A percentile compares a stretch with the other conserved stretches of the same genome.
These are phyloP conservation scores for Mystacornis crossleyi DNA, from an alignment of 2,113 vertebrate species.

Conservation along the genomic window DNA sequence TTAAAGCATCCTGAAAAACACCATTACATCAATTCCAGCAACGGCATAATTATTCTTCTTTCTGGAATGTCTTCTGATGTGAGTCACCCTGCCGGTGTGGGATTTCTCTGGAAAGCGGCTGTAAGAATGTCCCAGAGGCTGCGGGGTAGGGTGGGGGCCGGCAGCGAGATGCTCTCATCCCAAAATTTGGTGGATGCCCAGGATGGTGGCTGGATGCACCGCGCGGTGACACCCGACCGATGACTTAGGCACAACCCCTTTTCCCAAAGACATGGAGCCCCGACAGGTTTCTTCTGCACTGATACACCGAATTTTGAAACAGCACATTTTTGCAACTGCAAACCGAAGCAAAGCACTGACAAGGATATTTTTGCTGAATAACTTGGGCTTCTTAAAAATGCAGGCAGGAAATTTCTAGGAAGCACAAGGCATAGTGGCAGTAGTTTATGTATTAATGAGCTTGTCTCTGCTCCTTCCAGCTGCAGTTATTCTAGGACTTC, in stretches of 20 bases:
- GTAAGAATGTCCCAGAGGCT: conserved; percentile 68
- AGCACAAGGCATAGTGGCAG: neutral
- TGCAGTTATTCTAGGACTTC: neutral
- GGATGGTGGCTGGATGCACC: neutral
- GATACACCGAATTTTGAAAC: neutral
- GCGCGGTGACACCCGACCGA: neutral
- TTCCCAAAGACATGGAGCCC: neutral
- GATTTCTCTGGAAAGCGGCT: conserved; percentile 72
- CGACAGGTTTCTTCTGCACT: neutral
- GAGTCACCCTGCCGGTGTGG: conserved; percentile 74
- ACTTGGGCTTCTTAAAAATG: neutral
- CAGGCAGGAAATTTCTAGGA: neutral
- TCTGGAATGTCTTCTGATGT: conserved; percentile 80
- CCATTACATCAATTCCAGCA: conserved; percentile 79
- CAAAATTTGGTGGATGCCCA: neutral
- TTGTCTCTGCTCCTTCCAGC: neutral
- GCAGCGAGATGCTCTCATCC: neutral
- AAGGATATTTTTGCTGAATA: neutral
- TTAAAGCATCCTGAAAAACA: conserved; percentile 79
- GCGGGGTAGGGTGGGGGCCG: neutral
- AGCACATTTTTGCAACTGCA: neutral
- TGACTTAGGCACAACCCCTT: neutral
- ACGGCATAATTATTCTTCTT: conserved; percentile 75
- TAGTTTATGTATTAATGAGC: neutral
- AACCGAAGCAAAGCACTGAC: neutral